Evolutionary conservation across 2,113 vertebrate species (phyloP), one percentile per base, ranked within the genome.

Genomic region (Sinocyclocheilus maitianheensis): DNA sequence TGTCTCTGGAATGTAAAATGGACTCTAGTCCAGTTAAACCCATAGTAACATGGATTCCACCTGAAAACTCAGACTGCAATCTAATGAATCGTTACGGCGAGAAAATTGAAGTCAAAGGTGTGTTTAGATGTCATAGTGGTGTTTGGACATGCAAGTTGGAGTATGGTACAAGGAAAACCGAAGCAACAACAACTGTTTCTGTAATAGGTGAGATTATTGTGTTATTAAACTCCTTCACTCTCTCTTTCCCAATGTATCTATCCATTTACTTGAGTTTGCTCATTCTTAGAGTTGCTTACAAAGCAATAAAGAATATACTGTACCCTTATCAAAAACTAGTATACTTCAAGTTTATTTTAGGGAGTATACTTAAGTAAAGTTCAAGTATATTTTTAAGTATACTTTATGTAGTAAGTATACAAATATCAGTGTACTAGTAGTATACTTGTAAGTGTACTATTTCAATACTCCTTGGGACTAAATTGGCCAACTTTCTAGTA

Each of bases 201-300:
- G 89, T 95, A 67, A 48, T 93, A 14, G 93, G 95, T 95, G 63
- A 92, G 94, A 40, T 3, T 6, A 13, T 0, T 26, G n/a, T 48
- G 12, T 77, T 24, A 46, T 65, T 58, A 58, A 58, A 20, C 58
- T 22, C 55, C 6, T 5, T 55, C 53, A 20, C 53, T 58, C 18
- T 58, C 20, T 51, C 11, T 51, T 3, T 34, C 6, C 1, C 7
- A 9, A 1, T 37, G 3, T 18, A 18, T 69, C 6, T 69, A 69
- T 69, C 14, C 14, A 69, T 34, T 69, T 69, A 69, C 8, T 34
- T 4, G 2, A 30, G 63, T 69, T 8, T 34, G 7, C 26, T 9
- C 30, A 69, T 69, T 69, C 30, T 34, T 10, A 46, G 43, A 10
- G 43, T 46, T 46, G 43, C 43, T 46, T 46, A 46, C 30, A 34